Base-by-base conservation (phyloP, 1,140 invertebrate genomes). In the Portunus trituberculatus region DNA sequence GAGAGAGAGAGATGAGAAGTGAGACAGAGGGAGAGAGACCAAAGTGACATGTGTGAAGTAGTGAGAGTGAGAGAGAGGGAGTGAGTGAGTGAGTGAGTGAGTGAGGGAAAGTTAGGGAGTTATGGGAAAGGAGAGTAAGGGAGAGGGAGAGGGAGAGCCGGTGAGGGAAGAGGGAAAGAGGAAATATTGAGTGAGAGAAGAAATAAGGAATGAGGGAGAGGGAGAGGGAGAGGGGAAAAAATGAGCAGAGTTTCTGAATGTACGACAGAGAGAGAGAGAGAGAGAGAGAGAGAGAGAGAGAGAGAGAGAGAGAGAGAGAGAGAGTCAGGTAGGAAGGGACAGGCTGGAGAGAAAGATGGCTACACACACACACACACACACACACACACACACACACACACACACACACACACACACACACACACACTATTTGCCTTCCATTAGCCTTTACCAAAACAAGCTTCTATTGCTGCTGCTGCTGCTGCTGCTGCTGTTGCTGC, bases 351-450 rank as follows among this genome's bases (percentile, higher is more conserved):
- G 25, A n/a, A 7, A 76, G 20, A 76, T 20, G 6, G 4, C 16
- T 20, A 76, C 67, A 76, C 67, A 76, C 67, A 76, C 67, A 76
- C 67, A 76, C 67, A 76, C 67, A 76, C 67, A 76, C 67, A 76
- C 67, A 76, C 67, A 76, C 67, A 76, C 67, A 76, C 67, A 76
- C 67, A 76, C 67, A 76, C 67, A 76, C 67, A 76, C 67, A 76
- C 67, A 76, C 67, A 76, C 67, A 76, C 67, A 76, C 67, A 76
- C 67, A 76, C 67, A 76, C 67, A 76, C 67, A 76, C 67, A 76
- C 67, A 76, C 67, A 76, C 67, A 76, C 67, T 76, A 76, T 76
- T 76, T 76, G 25, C 67, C 67, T 76, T 76, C 67, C 67, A 76
- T 76, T 76, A 76, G 20, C 12, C 12, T 7, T 25, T 20, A 76